phyloP scores from a whole-genome alignment of 2,888 invertebrate genomes.

The Tinea semifulvella region DNA sequence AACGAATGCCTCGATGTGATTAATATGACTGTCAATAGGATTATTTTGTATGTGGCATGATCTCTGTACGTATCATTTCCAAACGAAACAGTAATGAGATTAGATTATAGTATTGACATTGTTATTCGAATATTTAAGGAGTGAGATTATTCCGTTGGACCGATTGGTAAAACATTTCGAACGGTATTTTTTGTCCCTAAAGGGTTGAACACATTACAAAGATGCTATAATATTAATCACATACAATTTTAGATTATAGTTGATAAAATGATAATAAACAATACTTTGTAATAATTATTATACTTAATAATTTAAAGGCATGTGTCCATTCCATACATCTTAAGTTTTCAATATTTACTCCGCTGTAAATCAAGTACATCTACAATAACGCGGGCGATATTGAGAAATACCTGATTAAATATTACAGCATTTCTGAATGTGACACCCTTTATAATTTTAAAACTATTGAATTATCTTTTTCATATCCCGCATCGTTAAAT shows the following conservation, averaged over 20 bases:
- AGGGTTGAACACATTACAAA: too few relatives aligned
- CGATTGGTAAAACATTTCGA: conserved; percentile 43
- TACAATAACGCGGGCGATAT: too few relatives aligned
- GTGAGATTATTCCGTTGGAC: conserved; percentile 60
- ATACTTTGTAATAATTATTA: too few relatives aligned
- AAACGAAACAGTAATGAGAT: conserved; percentile 64
- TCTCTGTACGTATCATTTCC: conserved; percentile 58
- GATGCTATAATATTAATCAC: too few relatives aligned
- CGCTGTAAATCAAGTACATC: too few relatives aligned
- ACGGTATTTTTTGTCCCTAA: conserved; percentile 60
- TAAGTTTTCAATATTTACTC: too few relatives aligned
- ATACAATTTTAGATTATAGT: too few relatives aligned
- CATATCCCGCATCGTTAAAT: conserved; percentile 66
- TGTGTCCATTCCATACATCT: too few relatives aligned
- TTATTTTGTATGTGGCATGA: conserved; percentile 45
- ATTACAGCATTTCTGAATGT: too few relatives aligned
- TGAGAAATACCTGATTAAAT: too few relatives aligned
- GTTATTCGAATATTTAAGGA: conserved; percentile 60
- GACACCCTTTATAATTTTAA: conserved; percentile 64
- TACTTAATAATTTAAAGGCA: too few relatives aligned
- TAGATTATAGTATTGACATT: conserved; percentile 65
- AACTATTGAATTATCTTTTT: conserved; percentile 66
- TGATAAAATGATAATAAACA: too few relatives aligned
- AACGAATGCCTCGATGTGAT: conserved; percentile 41
- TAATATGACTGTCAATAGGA: conserved; percentile 43